Percentiles rank a stretch among this genome's conserved stretches.
Conservation (phyloP, 2,797 vertebrate species). For the Helostoma temminkii region DNA sequence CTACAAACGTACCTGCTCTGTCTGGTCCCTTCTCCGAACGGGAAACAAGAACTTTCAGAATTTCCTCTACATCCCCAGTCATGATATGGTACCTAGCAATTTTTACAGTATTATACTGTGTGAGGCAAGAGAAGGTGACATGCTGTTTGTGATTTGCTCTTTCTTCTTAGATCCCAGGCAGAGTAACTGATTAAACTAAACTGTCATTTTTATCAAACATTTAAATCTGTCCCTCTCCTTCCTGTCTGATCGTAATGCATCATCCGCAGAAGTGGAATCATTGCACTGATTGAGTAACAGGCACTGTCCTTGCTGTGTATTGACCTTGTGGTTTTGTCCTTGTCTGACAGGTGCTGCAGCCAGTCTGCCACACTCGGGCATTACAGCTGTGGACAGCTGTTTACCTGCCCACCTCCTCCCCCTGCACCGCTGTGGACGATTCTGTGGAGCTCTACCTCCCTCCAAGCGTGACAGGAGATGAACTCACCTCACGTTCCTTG, state of each 20-base stretch:
- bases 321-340: conserved; percentile 36
- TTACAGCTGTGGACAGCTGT: conserved; percentile 97
- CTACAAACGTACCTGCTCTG: conserved; percentile 95
- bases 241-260: neutral
- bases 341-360: conserved; percentile 91
- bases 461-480: conserved; percentile 88
- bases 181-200: neutral
- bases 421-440: conserved; percentile 95
- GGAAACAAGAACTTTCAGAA: conserved; percentile 99
- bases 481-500: conserved; percentile 91
- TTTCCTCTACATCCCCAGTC: conserved; percentile 95
- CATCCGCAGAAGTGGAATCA: neutral
- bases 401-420: conserved; percentile 95
- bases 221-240: neutral
- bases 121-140: neutral
- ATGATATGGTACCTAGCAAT: conserved; percentile 88
- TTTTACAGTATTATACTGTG: neutral
- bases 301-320: neutral
- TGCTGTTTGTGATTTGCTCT: neutral
- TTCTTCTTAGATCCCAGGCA: conserved; percentile 3
- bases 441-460: conserved; percentile 95
- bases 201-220: conserved; percentile 21
- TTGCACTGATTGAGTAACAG: neutral
- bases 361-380: conserved; percentile 96
- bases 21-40: conserved; percentile 94